A percentile compares a stretch with the other conserved stretches of the same genome.
Evolutionary conservation across 2,888 invertebrate genomes (phyloP).

Genomic region (Hirtodrosophila cameraria): DNA sequence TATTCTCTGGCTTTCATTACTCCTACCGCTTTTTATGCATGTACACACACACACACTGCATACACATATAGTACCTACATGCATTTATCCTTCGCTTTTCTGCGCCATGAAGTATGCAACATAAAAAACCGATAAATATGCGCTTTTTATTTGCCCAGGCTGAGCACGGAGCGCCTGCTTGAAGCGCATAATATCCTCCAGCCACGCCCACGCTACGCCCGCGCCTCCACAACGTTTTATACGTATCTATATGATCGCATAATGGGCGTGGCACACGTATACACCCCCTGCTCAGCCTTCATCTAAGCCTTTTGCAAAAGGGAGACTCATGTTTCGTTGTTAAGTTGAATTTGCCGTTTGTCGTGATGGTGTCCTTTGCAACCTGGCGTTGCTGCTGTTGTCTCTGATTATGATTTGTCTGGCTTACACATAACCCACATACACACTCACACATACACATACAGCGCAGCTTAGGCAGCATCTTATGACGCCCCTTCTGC

Average conservation of each 20-base stretch:
- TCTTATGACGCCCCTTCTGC: slow-evolving; percentile 58
- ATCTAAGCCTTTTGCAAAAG: slow-evolving; percentile 11
- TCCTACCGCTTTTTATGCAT: slow-evolving; percentile 19
- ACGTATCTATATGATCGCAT: slow-evolving; percentile 24
- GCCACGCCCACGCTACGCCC: neutral
- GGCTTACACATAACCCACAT: slow-evolving; percentile 50
- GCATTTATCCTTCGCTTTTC: slow-evolving; percentile 37
- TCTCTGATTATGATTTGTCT: slow-evolving; percentile 76
- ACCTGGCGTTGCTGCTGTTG: slow-evolving; percentile 36
- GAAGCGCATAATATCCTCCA: slow-evolving; percentile 32
- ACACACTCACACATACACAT: slow-evolving; percentile 8
- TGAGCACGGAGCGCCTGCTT: slow-evolving; percentile 25
- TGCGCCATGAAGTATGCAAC: slow-evolving; percentile 64
- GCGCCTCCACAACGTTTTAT: neutral
- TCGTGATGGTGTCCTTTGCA: slow-evolving; percentile 25
- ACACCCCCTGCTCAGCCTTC: neutral
- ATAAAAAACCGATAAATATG: slow-evolving; percentile 65
- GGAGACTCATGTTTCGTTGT: slow-evolving; percentile 49
- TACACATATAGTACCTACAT: neutral
- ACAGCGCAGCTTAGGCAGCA: slow-evolving; percentile 51
- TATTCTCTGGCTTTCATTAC: slow-evolving; percentile 53
- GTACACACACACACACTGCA: neutral
- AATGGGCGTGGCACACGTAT: slow-evolving; percentile 44
- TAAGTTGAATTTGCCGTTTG: slow-evolving; percentile 55
- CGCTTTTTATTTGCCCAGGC: slow-evolving; percentile 51